phyloP scores from a whole-genome alignment of 2,113 vertebrate genomes.

The Bombycilla garrulus region DNA sequence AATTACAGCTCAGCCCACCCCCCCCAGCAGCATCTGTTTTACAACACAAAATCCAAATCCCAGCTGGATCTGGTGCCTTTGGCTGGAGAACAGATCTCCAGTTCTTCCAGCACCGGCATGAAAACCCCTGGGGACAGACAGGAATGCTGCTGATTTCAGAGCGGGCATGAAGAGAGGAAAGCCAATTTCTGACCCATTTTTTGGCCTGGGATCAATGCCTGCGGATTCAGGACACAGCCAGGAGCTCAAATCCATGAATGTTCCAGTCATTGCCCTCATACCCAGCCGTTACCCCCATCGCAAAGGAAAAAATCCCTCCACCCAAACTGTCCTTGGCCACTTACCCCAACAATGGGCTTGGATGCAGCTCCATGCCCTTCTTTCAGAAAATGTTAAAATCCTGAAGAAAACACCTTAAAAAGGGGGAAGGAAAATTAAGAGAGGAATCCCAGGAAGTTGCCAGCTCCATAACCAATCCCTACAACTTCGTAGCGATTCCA shows the following conservation, averaged over 20 bases:
- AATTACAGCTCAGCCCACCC: not conserved
- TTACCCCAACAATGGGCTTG: not conserved
- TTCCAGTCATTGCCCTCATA: rapidly evolving
- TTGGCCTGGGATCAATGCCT: rapidly evolving
- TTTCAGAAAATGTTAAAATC: not conserved
- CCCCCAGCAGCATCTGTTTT: not conserved
- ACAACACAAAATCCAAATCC: not conserved
- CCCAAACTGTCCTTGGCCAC: not conserved
- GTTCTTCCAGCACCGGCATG: not conserved
- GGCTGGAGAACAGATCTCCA: not conserved
- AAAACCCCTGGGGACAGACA: not conserved
- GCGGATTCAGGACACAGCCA: not conserved
- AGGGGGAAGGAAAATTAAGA: not conserved
- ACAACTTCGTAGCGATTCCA: not conserved
- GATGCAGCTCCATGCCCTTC: not conserved
- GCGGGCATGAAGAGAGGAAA: rapidly evolving
- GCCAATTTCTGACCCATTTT: not conserved
- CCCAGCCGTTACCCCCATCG: rapidly evolving
- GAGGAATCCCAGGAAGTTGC: not conserved
- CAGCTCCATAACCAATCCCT: not conserved
- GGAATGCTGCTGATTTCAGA: not conserved
- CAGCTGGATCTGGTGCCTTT: not conserved
- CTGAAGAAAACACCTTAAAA: not conserved
- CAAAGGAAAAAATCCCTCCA: not conserved
- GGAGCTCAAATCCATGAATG: not conserved